Evolutionary conservation across 2,888 invertebrate genomes (phyloP).

Genomic region (Rhamnusium bicolor): DNA sequence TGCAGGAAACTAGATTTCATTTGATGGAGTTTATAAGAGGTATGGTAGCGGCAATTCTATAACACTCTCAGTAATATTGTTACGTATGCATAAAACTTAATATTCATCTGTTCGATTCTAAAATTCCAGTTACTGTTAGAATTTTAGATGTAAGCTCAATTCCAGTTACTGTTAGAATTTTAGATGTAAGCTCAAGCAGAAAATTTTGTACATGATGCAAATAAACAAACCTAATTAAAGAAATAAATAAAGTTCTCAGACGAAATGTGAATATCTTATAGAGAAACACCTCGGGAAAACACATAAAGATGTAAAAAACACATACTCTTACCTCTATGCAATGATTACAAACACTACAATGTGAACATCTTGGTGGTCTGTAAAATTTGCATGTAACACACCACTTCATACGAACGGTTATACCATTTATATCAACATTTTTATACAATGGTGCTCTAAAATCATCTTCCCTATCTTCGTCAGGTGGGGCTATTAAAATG

Average conservation of each 20-base stretch:
- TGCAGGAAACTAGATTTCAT: neutral
- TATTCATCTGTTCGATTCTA: no score
- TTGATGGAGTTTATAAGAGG: neutral
- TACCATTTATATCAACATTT: conserved; percentile 98
- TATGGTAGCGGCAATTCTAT: no score
- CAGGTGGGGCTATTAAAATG: conserved; percentile 84
- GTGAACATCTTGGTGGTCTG: conserved; percentile 98
- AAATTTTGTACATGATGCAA: no score
- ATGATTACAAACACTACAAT: conserved; percentile 99
- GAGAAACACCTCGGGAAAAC: neutral
- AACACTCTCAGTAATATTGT: no score
- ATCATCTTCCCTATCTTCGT: conserved; percentile 98
- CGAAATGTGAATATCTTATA: no score
- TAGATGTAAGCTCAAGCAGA: neutral
- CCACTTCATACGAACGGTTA: conserved; percentile 99
- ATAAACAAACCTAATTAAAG: no score
- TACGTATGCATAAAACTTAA: no score
- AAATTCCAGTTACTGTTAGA: no score
- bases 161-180: neutral
- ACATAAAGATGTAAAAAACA: neutral
- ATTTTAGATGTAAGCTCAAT: no score
- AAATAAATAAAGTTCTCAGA: no score
- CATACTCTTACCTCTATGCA: conserved; percentile 89
- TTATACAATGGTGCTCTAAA: conserved; percentile 96
- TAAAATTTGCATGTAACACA: conserved; percentile 99